These are phyloP conservation scores for Azemiops feae DNA, from an alignment of 2,113 vertebrate species.

Conservation along the genomic window DNA sequence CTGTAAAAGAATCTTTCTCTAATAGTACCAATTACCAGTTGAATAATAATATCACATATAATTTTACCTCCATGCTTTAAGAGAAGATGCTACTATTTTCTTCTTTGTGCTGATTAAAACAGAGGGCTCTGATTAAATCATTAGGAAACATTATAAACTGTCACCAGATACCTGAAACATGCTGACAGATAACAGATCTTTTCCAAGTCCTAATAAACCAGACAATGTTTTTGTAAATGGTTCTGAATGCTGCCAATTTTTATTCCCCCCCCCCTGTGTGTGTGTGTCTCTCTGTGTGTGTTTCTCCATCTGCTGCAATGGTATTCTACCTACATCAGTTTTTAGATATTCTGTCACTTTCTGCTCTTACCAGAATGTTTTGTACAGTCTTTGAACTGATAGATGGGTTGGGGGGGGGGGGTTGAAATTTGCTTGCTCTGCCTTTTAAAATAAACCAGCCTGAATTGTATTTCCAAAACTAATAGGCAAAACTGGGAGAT, in stretches of 20 bases:
- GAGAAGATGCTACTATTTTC: neutral
- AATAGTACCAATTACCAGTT: neutral
- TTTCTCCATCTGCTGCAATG: neutral
- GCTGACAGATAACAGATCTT: neutral
- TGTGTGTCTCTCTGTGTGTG: no score
- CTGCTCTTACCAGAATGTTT: neutral
- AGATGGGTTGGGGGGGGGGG: neutral
- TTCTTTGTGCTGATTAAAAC: neutral
- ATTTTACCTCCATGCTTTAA: neutral
- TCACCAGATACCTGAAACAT: neutral
- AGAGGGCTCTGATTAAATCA: neutral
- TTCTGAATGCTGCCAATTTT: neutral
- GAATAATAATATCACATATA: neutral
- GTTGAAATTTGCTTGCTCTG: neutral
- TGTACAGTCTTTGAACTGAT: neutral
- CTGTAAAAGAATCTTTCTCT: neutral
- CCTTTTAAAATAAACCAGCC: neutral
- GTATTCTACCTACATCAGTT: neutral
- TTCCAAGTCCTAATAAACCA: neutral
- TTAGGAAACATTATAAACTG: neutral
- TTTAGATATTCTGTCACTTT: neutral
- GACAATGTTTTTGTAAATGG: neutral
- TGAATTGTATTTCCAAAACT: neutral
- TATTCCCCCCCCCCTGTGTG: neutral
- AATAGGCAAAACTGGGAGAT: neutral